Evolutionary conservation across 1,140 invertebrate species (phyloP).

Genomic region (Trinorchestia longiramus): DNA sequence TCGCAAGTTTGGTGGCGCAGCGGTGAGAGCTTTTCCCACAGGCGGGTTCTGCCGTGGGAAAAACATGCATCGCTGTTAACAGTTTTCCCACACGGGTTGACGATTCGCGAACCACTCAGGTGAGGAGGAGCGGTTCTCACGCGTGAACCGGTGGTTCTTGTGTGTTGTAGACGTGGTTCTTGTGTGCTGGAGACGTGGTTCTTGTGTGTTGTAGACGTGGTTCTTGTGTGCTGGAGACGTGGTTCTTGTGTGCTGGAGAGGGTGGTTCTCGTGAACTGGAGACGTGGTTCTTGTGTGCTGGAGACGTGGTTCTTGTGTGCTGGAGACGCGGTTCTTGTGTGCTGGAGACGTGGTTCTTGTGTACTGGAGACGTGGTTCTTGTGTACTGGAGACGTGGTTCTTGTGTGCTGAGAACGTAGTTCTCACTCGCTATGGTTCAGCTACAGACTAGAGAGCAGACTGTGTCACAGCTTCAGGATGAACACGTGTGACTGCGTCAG

Average conservation of each 20-base stretch:
- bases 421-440: too few relatives aligned
- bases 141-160: neutral
- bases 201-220: neutral
- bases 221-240: neutral
- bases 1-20: too few relatives aligned
- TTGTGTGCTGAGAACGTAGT: neutral
- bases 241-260: neutral
- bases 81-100: too few relatives aligned
- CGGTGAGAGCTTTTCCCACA: too few relatives aligned
- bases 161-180: neutral
- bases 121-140: neutral
- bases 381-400: neutral
- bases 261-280: neutral
- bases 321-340: neutral
- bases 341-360: neutral
- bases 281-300: neutral
- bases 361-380: neutral
- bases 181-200: neutral
- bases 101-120: too few relatives aligned
- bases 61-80: too few relatives aligned
- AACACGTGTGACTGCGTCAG: too few relatives aligned
- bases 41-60: too few relatives aligned
- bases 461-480: too few relatives aligned
- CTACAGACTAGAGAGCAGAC: too few relatives aligned
- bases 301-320: neutral